A percentile compares a stretch with the other conserved stretches of the same genome.
phyloP scores from a whole-genome alignment of 1,140 invertebrate species.

The Brachionus sp. region DNA sequence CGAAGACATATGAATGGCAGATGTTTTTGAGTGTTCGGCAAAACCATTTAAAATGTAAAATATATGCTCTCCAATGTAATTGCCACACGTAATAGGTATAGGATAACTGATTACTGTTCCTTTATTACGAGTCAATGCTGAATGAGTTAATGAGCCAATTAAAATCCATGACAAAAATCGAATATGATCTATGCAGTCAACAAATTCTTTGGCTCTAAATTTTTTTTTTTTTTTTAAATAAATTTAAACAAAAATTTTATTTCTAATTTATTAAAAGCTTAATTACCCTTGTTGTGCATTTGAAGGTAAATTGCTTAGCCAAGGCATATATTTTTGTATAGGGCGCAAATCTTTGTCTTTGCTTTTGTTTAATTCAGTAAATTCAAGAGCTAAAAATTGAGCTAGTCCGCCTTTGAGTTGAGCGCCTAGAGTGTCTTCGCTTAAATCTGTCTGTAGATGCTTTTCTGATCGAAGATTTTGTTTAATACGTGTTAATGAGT shows the following conservation, averaged over 20 bases:
- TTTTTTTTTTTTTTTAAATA: too few relatives aligned
- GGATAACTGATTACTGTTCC: slow-evolving; percentile 69
- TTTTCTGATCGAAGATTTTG: slow-evolving; percentile 61
- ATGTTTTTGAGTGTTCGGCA: slow-evolving; percentile 83
- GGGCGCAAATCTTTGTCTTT: slow-evolving; percentile 57
- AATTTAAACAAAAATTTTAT: slow-evolving; percentile 59
- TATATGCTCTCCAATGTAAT: slow-evolving; percentile 91
- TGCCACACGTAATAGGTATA: slow-evolving; percentile 88
- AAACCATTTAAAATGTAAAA: slow-evolving; percentile 88
- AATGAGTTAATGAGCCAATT: slow-evolving; percentile 84
- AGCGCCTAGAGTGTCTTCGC: slow-evolving; percentile 85
- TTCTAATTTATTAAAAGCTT: slow-evolving; percentile 58
- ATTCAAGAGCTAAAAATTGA: slow-evolving; percentile 88
- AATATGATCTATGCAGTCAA: slow-evolving; percentile 89
- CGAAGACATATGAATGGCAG: slow-evolving; percentile 81
- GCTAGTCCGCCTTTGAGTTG: slow-evolving; percentile 89
- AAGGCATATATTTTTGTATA: slow-evolving; percentile 78
- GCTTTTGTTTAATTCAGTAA: slow-evolving; percentile 65
- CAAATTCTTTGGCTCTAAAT: slow-evolving; percentile 75
- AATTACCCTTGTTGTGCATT: slow-evolving; percentile 72
- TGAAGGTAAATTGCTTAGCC: slow-evolving; percentile 81
- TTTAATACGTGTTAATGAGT: slow-evolving; percentile 93
- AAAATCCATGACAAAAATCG: slow-evolving; percentile 90
- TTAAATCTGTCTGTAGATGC: slow-evolving; percentile 24
- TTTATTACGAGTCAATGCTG: slow-evolving; percentile 63